Evolutionary conservation across 2,888 invertebrate genomes (phyloP), one percentile per base, ranked within the genome.

Genomic region (Hedychridium roseum): DNA sequence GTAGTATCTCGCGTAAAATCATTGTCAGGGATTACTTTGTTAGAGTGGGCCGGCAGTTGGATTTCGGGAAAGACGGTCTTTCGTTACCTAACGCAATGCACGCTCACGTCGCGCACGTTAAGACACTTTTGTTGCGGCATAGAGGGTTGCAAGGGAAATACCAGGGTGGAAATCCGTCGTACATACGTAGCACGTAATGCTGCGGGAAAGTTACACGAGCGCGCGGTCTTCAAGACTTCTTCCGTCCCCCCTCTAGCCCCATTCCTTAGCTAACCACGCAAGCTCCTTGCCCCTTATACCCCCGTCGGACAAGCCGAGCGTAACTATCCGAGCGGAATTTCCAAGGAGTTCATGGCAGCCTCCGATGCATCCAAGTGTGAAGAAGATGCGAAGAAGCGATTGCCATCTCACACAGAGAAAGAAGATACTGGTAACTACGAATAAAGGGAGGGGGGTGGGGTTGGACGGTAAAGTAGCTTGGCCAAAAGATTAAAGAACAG

Each of bases 121-220:
- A 21, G 23, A 50, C 54, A 54, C 49, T 59, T 57, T 52, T 42
- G 46, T 23, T 40, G 14, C 27, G 18, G n/a, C n/a, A n/a, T 12
- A 28, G 39, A 12, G n/a, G 27, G 40, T 9, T 31, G 20, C 45
- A 32, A 31, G 45, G 58, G 59, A 61, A 64, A 64, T 56, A 58
- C 54, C 46, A 28, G 4, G 36, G 27, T 46, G 26, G 51, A 66
- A 55, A 66, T 64, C 49, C 54, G 55, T 62, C 55, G 64, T 57
- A 58, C 57, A 55, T 58, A 66, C 62, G 53, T 47, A 43, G 60
- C 70, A 69, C 68, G 71, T 69, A 70, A 69, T 64, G 54, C 57
- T 68, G 66, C 57, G 56, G 61, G 57, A 65, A 70, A n/a, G 4
- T 30, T 11, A n/a, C 30, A 11, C 30, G 4, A 4, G 11, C 30